Percentiles rank a stretch among this genome's conserved stretches.
Evolutionary conservation across 2,797 vertebrate genomes (phyloP).

Genomic region (Chaetophractus vellerosus): DNA sequence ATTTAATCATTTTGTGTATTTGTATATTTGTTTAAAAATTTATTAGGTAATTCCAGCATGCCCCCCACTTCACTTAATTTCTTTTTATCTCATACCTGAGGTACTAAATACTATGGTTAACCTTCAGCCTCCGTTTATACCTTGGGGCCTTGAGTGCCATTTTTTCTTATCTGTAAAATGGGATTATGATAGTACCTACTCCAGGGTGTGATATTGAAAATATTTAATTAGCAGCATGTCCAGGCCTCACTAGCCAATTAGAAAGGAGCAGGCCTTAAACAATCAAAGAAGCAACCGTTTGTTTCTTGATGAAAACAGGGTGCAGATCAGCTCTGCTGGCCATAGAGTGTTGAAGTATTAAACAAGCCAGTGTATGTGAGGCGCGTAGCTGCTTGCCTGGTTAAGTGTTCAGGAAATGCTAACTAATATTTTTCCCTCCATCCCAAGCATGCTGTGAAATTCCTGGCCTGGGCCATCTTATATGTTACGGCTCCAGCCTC

Average conservation of each 20-base stretch:
- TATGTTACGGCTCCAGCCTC: too few relatives aligned
- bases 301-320: not conserved
- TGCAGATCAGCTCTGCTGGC: not conserved
- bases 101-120: not conserved
- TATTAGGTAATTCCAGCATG: not conserved
- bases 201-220: not conserved
- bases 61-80: not conserved
- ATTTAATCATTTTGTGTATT: not conserved
- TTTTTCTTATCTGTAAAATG: not conserved
- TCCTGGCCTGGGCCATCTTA: not conserved
- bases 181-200: not conserved
- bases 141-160: not conserved
- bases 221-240: not conserved
- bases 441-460: not conserved
- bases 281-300: not conserved
- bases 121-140: not conserved
- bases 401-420: not conserved
- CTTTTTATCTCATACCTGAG: not conserved
- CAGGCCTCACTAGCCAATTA: not conserved
- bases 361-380: not conserved
- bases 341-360: not conserved
- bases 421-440: not conserved
- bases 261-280: not conserved
- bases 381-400: not conserved
- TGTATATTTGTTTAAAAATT: not conserved